Evolutionary conservation across 2,888 invertebrate genomes (phyloP), one percentile per base, ranked within the genome.

Genomic region (Melieria picta): DNA sequence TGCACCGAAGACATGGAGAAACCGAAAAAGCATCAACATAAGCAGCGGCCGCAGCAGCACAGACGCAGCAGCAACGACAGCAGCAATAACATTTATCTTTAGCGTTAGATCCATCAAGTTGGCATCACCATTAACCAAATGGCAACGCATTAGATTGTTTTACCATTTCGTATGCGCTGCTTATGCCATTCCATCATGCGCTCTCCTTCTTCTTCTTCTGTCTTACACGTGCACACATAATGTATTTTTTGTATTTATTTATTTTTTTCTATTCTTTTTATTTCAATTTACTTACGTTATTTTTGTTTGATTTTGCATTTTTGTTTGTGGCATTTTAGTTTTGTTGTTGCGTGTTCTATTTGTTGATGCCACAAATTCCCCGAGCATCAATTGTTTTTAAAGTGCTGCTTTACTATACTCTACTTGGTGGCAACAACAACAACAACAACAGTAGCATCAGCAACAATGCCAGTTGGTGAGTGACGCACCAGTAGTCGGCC

Each of bases 361-460:
- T 65, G 65, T 61, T 65, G 50, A 65, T 64, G 56, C 70, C 68
- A 69, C 68, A 70, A 71, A 63, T 67, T 66, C 73, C 73, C 73
- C 46, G 57, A 71, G 64, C 70, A 73, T 71, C 73, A 73, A 73
- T 73, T 73, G 70, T 70, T 72, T 70, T 70, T 70, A 65, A 70
- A 65, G 65, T 70, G 70, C 70, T 70, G 64, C 70, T 63, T 63
- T 57, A 69, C 63, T 56, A 56, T 63, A 69, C 61, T 63, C 48
- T 63, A 47, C 62, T 63, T 30, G 10, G 30, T 42, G n/a, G 46
- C 47, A 13, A 43, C 13, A 61, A 47, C 46, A 58, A 43, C 47
- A 42, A 61, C 11, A 47, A 30, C 30, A 46, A 2, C 10, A 6
- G 1, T 0, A 62, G 13, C 13, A 45, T 30, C 11, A 11, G 43